These are phyloP conservation scores for Danionella cerebrum DNA, from an alignment of 2,113 vertebrate genomes.

Conservation along the genomic window DNA sequence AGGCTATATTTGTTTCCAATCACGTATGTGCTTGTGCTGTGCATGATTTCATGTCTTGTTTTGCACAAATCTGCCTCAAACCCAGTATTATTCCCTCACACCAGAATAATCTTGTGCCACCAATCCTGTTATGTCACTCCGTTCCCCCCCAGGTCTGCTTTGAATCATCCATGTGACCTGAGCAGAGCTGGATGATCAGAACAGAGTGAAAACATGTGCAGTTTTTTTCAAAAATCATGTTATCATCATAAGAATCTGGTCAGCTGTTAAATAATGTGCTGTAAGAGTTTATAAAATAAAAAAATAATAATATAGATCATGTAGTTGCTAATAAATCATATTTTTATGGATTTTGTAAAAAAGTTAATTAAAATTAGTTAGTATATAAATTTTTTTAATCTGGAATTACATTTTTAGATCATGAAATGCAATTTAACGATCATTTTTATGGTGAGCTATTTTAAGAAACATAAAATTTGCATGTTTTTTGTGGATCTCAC, in stretches of 20 bases:
- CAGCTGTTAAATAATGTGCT: not conserved
- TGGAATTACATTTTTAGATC: too few relatives aligned
- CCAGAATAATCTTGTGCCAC: conserved; percentile 37
- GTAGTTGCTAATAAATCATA: not conserved
- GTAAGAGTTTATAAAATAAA: too few relatives aligned
- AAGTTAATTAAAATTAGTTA: too few relatives aligned
- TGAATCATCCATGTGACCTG: conserved; percentile 42
- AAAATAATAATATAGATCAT: too few relatives aligned
- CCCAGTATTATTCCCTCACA: not conserved
- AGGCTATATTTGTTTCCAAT: not conserved
- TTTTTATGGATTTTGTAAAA: too few relatives aligned
- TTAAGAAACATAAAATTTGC: too few relatives aligned
- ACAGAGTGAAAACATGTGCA: not conserved
- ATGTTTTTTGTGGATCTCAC: too few relatives aligned
- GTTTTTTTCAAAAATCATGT: not conserved
- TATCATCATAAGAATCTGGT: not conserved
- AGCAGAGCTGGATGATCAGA: not conserved
- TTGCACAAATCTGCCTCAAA: not conserved
- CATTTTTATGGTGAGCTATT: too few relatives aligned
- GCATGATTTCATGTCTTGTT: conserved; percentile 2
- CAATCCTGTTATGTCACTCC: conserved; percentile 49
- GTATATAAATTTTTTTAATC: too few relatives aligned
- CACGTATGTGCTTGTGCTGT: too few relatives aligned
- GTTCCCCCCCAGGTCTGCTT: not conserved
- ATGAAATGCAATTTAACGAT: too few relatives aligned